phyloP scores from a whole-genome alignment of 2,113 vertebrate species.

The Channa maculata region DNA sequence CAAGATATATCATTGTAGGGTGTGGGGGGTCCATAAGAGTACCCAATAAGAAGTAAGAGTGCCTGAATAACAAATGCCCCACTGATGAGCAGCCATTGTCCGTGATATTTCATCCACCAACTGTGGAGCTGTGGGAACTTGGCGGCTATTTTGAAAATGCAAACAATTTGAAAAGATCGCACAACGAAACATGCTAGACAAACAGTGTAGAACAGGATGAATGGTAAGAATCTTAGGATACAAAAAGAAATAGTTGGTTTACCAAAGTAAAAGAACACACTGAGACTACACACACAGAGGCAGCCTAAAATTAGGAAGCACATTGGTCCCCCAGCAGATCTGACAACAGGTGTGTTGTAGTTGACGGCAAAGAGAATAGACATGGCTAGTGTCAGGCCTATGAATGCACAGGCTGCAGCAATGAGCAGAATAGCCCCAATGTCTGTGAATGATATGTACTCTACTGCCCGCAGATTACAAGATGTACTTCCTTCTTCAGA shows the following conservation, averaged over 20 bases:
- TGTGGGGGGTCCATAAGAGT: conserved; percentile 52
- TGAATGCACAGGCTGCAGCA: conserved; percentile 37
- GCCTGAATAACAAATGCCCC: conserved; percentile 70
- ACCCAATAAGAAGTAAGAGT: conserved; percentile 59
- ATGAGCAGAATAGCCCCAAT: conserved; percentile 76
- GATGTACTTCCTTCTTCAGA: conserved; percentile 75
- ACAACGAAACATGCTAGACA: conserved; percentile 87
- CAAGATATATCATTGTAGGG: conserved; percentile 70
- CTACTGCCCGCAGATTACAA: conserved; percentile 77
- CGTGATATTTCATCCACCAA: conserved; percentile 84
- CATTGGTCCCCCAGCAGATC: conserved; percentile 86
- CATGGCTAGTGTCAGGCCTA: conserved; percentile 68
- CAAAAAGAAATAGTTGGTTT: conserved; percentile 76
- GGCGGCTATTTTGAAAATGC: conserved; percentile 88
- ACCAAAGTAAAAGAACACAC: conserved; percentile 85
- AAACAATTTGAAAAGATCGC: conserved; percentile 88
- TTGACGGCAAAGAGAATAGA: conserved; percentile 81
- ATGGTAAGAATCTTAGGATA: conserved; percentile 77
- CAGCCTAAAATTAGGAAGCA: conserved; percentile 89
- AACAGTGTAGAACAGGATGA: conserved; percentile 78
- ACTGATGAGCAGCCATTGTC: conserved; percentile 80
- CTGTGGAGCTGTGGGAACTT: conserved; percentile 78
- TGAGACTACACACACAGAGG: conserved; percentile 78
- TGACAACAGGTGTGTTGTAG: conserved; percentile 86
- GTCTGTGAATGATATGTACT: conserved; percentile 81